phyloP scores from a whole-genome alignment of 35 echinoderm and acorn worm genomes.

The Lytechinus variegatus region DNA sequence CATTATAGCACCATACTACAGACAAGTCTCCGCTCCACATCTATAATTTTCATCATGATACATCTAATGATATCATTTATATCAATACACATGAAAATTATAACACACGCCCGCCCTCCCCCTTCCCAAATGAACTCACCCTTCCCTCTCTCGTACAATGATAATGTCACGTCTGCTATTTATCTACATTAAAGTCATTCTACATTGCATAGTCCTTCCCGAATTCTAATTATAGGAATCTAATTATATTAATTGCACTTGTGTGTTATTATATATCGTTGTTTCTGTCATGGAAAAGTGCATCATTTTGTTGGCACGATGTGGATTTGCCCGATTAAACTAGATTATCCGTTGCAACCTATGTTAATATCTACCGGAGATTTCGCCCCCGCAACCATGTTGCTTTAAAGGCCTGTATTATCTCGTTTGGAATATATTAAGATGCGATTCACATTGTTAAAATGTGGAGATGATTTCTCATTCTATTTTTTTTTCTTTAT shows the following conservation, averaged over 20 bases:
- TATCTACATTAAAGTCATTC: no score
- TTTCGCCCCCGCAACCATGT: neutral
- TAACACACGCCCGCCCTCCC: neutral
- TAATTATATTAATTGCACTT: neutral
- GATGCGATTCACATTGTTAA: no score
- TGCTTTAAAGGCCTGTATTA: neutral
- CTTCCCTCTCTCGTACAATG: neutral
- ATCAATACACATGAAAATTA: no score
- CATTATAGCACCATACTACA: neutral
- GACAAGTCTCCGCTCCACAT: neutral
- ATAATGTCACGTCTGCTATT: no score
- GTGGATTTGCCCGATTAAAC: neutral
- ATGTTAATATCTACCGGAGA: neutral
- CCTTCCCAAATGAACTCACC: neutral
- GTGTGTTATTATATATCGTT: neutral
- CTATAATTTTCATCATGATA: neutral
- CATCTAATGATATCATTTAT: neutral
- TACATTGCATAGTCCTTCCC: no score
- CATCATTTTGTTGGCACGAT: neutral
- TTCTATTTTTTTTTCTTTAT: no score
- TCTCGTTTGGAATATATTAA: no score
- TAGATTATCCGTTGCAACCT: neutral
- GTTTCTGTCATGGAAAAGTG: neutral
- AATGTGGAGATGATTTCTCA: no score
- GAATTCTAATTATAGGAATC: no score